Conservation (phyloP, 2,888 invertebrate genomes). For the Salticus scenicus region DNA sequence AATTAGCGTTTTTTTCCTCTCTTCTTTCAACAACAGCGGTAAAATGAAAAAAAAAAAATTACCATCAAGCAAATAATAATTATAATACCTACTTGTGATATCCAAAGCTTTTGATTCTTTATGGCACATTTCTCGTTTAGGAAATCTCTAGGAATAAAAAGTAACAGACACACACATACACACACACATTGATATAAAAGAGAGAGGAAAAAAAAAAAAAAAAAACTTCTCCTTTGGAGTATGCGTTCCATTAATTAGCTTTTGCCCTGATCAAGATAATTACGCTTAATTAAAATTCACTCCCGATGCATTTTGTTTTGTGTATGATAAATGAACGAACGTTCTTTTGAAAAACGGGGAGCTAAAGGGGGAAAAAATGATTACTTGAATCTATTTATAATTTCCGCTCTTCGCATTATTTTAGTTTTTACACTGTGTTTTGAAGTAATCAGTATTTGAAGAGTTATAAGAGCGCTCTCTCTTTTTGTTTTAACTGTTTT, state of each 20-base stretch:
- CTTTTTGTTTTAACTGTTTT: neutral
- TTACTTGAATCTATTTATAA: conserved; percentile 64
- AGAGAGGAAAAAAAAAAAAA: conserved; percentile 10
- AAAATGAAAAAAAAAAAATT: conserved; percentile 23
- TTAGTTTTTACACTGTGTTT: conserved; percentile 25
- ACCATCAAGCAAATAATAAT: conserved; percentile 67
- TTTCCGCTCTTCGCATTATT: conserved; percentile 33
- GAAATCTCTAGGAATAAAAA: conserved; percentile 50
- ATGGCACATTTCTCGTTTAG: conserved; percentile 48
- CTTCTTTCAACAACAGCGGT: conserved; percentile 16
- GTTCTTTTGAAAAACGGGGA: conserved; percentile 43
- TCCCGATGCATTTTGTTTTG: conserved; percentile 63
- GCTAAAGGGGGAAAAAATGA: conserved; percentile 27
- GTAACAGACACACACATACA: conserved; percentile 16
- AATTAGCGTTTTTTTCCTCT: conserved; percentile 57
- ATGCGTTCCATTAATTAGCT: conserved; percentile 66
- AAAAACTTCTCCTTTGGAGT: conserved; percentile 44
- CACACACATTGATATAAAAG: neutral
- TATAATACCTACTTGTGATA: conserved; percentile 65
- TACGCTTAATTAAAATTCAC: conserved; percentile 68
- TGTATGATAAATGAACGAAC: conserved; percentile 64
- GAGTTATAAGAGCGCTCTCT: conserved; percentile 23
- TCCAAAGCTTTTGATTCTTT: conserved; percentile 60
- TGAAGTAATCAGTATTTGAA: conserved; percentile 60
- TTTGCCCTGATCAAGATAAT: conserved; percentile 68